A percentile compares a stretch with the other conserved stretches of the same genome.
These are phyloP conservation scores for Hemiprocne comata DNA, from an alignment of 2,113 vertebrate genomes.

Conservation along the genomic window DNA sequence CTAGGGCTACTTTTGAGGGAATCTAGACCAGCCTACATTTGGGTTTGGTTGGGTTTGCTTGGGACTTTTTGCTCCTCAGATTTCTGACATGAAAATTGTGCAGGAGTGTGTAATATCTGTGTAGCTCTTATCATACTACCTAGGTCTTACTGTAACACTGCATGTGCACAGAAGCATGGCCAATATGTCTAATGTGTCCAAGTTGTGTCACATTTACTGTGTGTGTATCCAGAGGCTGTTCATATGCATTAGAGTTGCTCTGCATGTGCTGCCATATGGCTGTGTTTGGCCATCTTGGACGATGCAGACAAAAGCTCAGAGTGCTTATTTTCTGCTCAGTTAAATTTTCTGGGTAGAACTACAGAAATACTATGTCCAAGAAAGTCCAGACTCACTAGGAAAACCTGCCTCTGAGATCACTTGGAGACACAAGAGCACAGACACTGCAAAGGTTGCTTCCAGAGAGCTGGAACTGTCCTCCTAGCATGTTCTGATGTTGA, in stretches of 20 bases:
- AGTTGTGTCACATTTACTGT: not conserved
- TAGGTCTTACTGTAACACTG: not conserved
- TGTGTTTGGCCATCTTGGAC: not conserved
- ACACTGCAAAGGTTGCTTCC: not conserved
- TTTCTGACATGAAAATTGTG: not conserved
- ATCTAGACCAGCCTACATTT: not conserved
- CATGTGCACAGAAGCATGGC: accelerated
- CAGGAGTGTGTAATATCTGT: not conserved
- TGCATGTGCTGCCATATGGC: not conserved
- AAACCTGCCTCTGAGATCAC: not conserved
- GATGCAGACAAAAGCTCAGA: not conserved
- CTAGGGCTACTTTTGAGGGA: not conserved
- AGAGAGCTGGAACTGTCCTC: not conserved
- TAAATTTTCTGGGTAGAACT: not conserved
- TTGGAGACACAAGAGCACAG: not conserved
- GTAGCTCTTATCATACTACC: not conserved
- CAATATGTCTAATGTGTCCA: not conserved
- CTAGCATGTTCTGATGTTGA: not conserved
- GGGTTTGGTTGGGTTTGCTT: not conserved
- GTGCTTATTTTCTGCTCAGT: not conserved
- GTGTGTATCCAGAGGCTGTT: not conserved
- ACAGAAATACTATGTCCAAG: not conserved
- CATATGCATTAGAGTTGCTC: not conserved
- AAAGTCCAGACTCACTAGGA: not conserved
- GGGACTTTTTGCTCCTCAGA: not conserved